A percentile compares a stretch with the other conserved stretches of the same genome.
Conservation (phyloP, 2,888 invertebrate species). For the Coleophora flavipennella region DNA sequence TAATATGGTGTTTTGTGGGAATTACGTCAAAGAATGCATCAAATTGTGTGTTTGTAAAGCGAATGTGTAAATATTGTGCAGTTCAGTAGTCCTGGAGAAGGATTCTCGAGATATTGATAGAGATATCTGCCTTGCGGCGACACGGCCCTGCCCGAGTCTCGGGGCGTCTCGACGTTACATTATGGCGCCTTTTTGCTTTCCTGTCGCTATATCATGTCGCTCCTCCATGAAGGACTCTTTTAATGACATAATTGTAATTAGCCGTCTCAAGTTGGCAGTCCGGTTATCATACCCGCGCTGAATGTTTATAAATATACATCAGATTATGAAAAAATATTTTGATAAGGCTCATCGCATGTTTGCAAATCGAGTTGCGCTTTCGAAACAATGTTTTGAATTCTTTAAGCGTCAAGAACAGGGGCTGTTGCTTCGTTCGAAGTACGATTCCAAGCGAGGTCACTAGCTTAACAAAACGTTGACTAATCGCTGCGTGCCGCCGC, state of each 20-base stretch:
- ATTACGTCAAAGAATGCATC: constrained; percentile 42
- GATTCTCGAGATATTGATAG: constrained; percentile 14
- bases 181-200: constrained; percentile 53
- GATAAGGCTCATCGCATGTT: constrained; percentile 17
- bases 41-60: constrained; percentile 34
- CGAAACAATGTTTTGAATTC: constrained; percentile 30
- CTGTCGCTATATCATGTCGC: constrained; percentile 6
- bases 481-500: constrained; percentile 40
- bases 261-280: not conserved
- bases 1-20: constrained; percentile 56
- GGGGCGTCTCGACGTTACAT: constrained; percentile 63
- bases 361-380: constrained; percentile 21
- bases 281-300: constrained; percentile 2
- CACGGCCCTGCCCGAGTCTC: constrained; percentile 45
- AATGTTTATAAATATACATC: constrained; percentile 17
- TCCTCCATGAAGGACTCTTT: constrained; percentile 10
- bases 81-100: constrained; percentile 16
- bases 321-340: constrained; percentile 17
- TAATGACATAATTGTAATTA: not conserved
- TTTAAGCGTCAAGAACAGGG: constrained; percentile 22
- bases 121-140: constrained; percentile 21
- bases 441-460: constrained; percentile 57
- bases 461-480: constrained; percentile 51
- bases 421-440: constrained; percentile 53
- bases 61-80: constrained; percentile 39